A percentile compares a stretch with the other conserved stretches of the same genome.
These are phyloP conservation scores for Eupeodes luniger DNA, from an alignment of 2,888 invertebrate species.

Conservation along the genomic window DNA sequence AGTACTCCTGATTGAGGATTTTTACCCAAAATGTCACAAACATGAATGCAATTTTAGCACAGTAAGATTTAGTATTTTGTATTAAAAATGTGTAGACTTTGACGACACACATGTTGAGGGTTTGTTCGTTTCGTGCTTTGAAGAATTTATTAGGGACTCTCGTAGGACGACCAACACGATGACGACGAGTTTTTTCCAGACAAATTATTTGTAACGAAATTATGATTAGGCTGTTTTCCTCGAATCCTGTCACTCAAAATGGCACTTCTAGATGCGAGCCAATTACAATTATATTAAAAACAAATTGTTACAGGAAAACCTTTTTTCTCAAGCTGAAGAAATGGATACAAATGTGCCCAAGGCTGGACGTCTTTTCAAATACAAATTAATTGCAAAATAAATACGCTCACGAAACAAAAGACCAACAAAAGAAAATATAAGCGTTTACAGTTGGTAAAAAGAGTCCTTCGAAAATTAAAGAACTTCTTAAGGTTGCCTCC, in stretches of 20 bases:
- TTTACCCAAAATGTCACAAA: constrained; percentile 23
- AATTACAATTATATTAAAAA: neutral
- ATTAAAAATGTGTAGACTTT: neutral
- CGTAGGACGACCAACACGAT: neutral
- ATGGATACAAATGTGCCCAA: neutral
- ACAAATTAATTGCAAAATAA: neutral
- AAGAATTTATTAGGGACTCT: neutral
- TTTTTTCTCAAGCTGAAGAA: neutral
- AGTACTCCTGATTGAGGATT: neutral
- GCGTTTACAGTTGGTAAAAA: neutral
- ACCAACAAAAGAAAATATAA: constrained; percentile 11
- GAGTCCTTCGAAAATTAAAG: constrained; percentile 4
- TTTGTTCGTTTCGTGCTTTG: neutral
- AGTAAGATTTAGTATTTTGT: neutral
- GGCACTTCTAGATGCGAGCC: neutral
- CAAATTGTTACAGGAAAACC: neutral
- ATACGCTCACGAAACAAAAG: neutral
- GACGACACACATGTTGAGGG: neutral
- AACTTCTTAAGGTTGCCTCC: neutral
- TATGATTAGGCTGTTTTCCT: neutral
- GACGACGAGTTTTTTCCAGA: neutral
- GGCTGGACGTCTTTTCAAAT: neutral
- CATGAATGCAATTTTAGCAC: constrained; percentile 24
- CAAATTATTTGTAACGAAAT: neutral
- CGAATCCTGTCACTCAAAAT: neutral